These are phyloP conservation scores for Ardeotis arabs DNA, from an alignment of 2,113 vertebrate genomes.

Conservation along the genomic window DNA sequence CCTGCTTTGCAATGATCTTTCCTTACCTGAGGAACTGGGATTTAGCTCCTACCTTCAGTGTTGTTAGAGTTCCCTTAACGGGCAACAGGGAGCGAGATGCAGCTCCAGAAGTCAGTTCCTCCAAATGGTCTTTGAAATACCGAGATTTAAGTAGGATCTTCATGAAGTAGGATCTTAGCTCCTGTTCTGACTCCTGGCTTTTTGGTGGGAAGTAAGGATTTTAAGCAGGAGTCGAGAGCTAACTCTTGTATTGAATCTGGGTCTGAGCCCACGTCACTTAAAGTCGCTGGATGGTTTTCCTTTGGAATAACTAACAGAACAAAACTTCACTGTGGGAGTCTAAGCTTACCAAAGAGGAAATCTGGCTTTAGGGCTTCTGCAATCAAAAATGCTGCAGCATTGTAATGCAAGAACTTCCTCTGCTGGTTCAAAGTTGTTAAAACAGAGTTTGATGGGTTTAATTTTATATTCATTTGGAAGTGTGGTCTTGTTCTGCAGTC, in stretches of 20 bases:
- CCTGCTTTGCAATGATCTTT: not conserved
- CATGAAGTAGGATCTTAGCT: not conserved
- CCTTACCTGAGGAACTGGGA: not conserved
- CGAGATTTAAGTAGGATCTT: not conserved
- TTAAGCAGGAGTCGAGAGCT: not conserved
- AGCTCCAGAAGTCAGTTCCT: not conserved
- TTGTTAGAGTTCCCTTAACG: not conserved
- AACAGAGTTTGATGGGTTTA: not conserved
- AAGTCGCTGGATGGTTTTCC: not conserved
- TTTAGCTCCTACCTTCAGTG: not conserved
- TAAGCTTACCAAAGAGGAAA: conserved; percentile 19
- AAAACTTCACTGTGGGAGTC: not conserved
- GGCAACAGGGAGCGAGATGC: not conserved
- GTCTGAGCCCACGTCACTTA: not conserved
- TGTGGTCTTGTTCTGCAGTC: not conserved
- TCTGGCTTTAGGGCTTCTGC: not conserved
- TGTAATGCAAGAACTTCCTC: conserved; percentile 27
- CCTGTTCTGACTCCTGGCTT: not conserved
- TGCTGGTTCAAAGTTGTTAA: conserved; percentile 15
- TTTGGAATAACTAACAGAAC: not conserved
- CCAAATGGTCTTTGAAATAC: not conserved
- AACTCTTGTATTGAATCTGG: not conserved
- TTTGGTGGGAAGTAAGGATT: not conserved
- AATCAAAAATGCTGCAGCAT: not conserved
- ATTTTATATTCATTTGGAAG: conserved; percentile 7